Base-by-base conservation (phyloP, 2,797 vertebrate species). In the Hydrolagus colliei region DNA sequence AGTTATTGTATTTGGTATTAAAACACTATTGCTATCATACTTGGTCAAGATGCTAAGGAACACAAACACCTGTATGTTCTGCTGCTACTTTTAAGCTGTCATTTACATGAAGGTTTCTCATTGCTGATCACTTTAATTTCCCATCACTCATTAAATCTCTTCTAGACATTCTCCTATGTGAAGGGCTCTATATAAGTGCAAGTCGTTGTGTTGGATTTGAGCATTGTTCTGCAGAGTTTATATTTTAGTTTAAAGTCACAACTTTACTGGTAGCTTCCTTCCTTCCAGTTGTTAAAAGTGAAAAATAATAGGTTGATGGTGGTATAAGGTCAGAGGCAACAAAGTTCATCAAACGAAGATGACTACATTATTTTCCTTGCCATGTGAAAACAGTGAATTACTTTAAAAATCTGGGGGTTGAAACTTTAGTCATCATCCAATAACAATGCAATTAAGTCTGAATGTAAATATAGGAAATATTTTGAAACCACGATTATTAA, bases 1-100 rank as follows among this genome's bases (percentile, higher is more conserved):
- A 80, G 67, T 84, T 84, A 84, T 84, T 84, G 9, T 68, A 67
- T 20, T 41, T 71, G 65, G 65, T 84, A 84, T 84, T 71, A 84
- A 68, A 52, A 84, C 14, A 35, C 79, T 84, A 35, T 65, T 52
- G 52, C 10, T 68, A 65, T 71, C 52, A 32, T n/a, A 18, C 71
- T 80, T 68, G 71, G 65, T 84, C 79, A 84, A 84, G 65, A 84
- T 84, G 78, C 61, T 16, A 80, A 65, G 13, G 63, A 80, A 27
- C 32, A 20, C 62, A 84, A 84, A 82, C 9, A 6, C 65, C 63
- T 67, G 9, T 67, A 68, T 67, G 65, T 84, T 52, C 65, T n/a
- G 65, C 79, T 84, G 79, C 79, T 84, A 84, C 9, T 84, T 84
- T 84, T 71, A 71, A 77, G 41, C 65, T 76, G 52, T 9, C 14